These are phyloP conservation scores for Chaetophractus vellerosus DNA, from an alignment of 2,797 vertebrate species.

Conservation along the genomic window DNA sequence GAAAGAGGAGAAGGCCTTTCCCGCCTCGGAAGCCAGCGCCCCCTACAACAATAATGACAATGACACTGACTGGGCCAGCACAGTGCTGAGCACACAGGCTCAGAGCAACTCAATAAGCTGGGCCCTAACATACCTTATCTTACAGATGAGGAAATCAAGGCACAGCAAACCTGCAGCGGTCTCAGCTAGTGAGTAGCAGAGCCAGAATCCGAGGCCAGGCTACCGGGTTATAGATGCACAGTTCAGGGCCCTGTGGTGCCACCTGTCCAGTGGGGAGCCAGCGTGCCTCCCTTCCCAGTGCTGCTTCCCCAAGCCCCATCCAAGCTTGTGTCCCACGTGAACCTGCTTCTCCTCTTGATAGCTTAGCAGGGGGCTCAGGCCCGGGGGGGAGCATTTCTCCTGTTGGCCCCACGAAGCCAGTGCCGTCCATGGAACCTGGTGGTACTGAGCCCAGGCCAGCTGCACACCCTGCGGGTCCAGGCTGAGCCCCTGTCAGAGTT, in stretches of 20 bases:
- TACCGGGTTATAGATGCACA: background rate
- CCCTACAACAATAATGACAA: background rate
- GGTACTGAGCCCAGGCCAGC: background rate
- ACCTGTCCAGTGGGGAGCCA: background rate
- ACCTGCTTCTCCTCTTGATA: background rate
- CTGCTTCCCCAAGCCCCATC: background rate
- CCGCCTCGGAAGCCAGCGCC: background rate
- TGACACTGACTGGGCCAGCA: background rate
- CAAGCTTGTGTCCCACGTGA: background rate
- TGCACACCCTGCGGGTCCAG: background rate
- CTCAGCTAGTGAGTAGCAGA: background rate
- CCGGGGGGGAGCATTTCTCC: background rate
- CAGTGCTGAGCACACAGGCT: background rate
- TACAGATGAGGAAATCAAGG: background rate
- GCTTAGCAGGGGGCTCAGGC: background rate
- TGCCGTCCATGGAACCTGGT: background rate
- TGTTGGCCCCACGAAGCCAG: background rate
- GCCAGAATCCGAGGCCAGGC: background rate
- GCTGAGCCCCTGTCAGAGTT: constrained; percentile 27
- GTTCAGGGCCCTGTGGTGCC: background rate
- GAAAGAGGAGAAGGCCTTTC: background rate
- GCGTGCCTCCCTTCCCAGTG: background rate
- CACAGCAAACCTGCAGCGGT: background rate
- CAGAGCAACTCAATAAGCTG: background rate
- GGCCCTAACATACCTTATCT: background rate